Evolutionary conservation across 2,797 vertebrate species (phyloP).

Genomic region (Gambusia yucatana): DNA sequence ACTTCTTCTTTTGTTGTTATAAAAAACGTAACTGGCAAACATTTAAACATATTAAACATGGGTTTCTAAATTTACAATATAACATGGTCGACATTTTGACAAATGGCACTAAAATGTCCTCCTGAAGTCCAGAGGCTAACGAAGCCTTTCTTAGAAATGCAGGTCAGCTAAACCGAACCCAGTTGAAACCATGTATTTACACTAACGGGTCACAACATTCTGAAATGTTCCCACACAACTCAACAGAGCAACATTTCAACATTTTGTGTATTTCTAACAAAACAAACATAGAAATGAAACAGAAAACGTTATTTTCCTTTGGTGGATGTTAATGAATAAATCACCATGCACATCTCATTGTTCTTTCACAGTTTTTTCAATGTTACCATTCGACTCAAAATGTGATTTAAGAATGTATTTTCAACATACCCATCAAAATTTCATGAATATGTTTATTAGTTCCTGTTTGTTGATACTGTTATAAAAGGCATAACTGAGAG

Average conservation of each 20-base stretch:
- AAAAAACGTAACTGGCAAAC: not conserved
- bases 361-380: not conserved
- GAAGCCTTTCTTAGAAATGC: not conserved
- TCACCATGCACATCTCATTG: not conserved
- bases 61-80: not conserved
- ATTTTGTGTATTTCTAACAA: not conserved
- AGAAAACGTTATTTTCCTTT: not conserved
- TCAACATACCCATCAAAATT: not conserved
- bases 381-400: not conserved
- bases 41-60: not conserved
- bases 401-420: not conserved
- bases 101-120: not conserved
- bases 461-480: not conserved
- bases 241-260: not conserved
- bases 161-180: not conserved
- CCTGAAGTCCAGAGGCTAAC: not conserved
- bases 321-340: not conserved
- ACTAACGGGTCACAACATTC: not conserved
- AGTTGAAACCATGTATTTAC: not conserved
- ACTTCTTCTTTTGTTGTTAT: not conserved
- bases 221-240: not conserved
- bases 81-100: not conserved
- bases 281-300: not conserved
- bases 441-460: not conserved
- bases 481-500: not conserved